Evolutionary conservation across 2,797 vertebrate species (phyloP).

Genomic region (Hydrocynus forskahlii): DNA sequence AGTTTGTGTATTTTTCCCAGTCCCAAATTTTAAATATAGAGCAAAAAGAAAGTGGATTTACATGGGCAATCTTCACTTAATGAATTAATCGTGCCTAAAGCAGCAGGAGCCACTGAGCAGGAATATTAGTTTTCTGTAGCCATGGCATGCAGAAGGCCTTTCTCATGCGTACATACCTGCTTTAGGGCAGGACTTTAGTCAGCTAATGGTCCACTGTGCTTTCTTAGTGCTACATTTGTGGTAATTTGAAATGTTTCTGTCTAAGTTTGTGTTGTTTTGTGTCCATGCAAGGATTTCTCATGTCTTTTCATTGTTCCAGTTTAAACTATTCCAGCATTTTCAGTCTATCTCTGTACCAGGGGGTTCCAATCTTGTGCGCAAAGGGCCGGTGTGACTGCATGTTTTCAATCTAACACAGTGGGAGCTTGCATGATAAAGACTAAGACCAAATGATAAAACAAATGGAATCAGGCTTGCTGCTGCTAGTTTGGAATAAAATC

Average conservation of each 20-base stretch:
- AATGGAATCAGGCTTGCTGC: no score
- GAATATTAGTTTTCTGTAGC: slow-evolving; percentile 1
- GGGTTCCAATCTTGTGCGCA: no score
- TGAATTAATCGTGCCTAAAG: slow-evolving; percentile 13
- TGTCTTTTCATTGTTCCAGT: neutral
- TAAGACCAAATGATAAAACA: no score
- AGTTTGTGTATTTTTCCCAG: neutral
- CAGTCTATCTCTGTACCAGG: no score
- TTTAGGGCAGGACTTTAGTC: slow-evolving; percentile 1
- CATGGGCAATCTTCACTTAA: neutral
- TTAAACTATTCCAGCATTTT: neutral
- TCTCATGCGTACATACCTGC: slow-evolving; percentile 23
- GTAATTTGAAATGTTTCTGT: no score
- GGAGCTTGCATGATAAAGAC: no score
- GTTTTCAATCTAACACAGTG: no score
- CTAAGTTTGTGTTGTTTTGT: neutral
- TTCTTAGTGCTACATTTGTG: slow-evolving; percentile 10
- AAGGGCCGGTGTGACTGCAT: no score
- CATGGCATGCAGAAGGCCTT: slow-evolving; percentile 6
- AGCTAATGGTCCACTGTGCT: slow-evolving; percentile 10
- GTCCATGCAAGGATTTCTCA: neutral
- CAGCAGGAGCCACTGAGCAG: neutral
- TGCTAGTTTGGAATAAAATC: no score
- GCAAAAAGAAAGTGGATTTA: neutral
- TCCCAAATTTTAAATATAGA: neutral